Conservation (phyloP, 2,797 vertebrate species). For the Pantherophis vulpinus region DNA sequence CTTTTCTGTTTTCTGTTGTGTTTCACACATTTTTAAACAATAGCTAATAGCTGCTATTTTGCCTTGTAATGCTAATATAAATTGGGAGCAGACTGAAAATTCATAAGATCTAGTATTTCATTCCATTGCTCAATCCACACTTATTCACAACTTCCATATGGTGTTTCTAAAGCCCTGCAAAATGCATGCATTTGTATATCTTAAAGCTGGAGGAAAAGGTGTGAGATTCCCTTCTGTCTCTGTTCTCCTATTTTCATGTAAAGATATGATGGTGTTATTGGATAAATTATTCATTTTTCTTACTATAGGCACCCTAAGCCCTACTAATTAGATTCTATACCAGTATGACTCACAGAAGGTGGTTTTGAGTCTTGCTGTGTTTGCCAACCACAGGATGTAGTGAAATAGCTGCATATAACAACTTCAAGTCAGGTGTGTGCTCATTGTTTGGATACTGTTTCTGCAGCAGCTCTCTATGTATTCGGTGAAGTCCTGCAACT, state of each 20-base stretch:
- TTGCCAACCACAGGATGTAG: constrained; percentile 1
- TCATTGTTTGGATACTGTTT: neutral
- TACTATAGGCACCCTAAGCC: constrained; percentile 17
- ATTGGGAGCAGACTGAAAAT: neutral
- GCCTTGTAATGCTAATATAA: neutral
- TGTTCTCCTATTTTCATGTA: constrained; percentile 8
- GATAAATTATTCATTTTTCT: constrained; percentile 13
- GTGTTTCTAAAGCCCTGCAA: constrained; percentile 33
- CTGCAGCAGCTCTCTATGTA: neutral
- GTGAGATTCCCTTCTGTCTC: neutral
- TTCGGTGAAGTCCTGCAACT: neutral
- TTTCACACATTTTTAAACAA: constrained; percentile 3
- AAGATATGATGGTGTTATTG: constrained; percentile 27
- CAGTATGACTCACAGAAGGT: constrained; percentile 10
- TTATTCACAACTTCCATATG: neutral
- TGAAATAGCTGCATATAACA: constrained; percentile 9
- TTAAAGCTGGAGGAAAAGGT: constrained; percentile 20
- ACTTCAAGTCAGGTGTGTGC: neutral
- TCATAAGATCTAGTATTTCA: neutral
- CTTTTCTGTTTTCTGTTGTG: neutral
- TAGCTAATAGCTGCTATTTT: neutral
- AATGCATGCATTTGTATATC: constrained; percentile 27
- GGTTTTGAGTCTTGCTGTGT: constrained; percentile 11
- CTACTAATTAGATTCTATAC: constrained; percentile 22
- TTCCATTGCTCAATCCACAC: neutral